These are phyloP conservation scores for Rutpela maculata DNA, from an alignment of 2,888 invertebrate species.

Conservation along the genomic window DNA sequence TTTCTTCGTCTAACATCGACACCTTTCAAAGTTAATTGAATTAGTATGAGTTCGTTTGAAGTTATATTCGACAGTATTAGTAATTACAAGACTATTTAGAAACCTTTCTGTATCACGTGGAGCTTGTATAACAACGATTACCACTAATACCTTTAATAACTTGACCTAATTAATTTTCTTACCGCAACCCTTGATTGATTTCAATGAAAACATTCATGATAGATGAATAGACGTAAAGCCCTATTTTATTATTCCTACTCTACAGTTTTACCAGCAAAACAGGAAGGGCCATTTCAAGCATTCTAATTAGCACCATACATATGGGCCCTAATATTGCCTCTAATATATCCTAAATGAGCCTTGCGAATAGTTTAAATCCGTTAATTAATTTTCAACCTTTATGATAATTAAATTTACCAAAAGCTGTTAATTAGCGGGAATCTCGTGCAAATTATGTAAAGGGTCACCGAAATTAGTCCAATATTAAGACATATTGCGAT, in stretches of 20 bases:
- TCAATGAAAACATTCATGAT: background rate
- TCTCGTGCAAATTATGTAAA: background rate
- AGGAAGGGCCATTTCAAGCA: background rate
- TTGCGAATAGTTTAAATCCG: background rate
- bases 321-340: background rate
- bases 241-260: background rate
- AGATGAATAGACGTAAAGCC: background rate
- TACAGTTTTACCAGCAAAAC: background rate
- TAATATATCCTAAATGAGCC: background rate
- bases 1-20: too few relatives aligned
- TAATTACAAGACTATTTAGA: background rate
- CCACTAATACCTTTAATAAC: background rate
- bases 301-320: background rate
- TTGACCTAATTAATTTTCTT: background rate
- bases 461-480: background rate
- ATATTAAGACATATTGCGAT: background rate
- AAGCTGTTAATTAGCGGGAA: conserved; percentile 2
- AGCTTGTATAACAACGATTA: background rate
- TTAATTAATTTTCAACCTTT: conserved; percentile 1
- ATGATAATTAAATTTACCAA: background rate
- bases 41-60: too few relatives aligned
- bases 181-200: background rate
- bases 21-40: too few relatives aligned
- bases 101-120: background rate
- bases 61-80: too few relatives aligned